Evolutionary conservation across 2,888 invertebrate species (phyloP), one percentile per base, ranked within the genome.

Genomic region (Stenchaetothrips biformis): DNA sequence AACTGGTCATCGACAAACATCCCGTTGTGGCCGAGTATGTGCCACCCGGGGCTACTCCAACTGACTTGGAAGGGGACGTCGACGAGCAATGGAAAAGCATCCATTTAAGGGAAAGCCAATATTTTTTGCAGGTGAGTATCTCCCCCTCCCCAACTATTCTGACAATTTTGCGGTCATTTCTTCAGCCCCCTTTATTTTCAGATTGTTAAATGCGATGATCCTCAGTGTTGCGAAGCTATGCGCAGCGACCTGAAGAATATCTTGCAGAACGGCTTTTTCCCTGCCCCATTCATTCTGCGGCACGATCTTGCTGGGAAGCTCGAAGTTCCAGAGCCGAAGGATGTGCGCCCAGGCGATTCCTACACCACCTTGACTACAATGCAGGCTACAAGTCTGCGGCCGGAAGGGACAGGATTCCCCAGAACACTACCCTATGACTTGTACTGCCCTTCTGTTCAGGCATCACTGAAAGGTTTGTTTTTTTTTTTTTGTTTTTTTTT

Each of bases 1-100:
- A 82, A 48, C 80, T 83, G 11, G 80, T 83, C 0, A 85, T 86
- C 78, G 85, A 86, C 82, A 83, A 82, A 11, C 82, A 83, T 81
- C 78, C 82, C 25, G 82, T 82, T 7, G 78, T 82, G 48, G 80
- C 67, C 47, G 80, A 81, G 78, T 82, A 49, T 48, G 47, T 82
- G 27, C 48, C 48, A 16, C 79, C 77, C 25, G 49, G 67, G 49
- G 78, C 18, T 4, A 78, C 78, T 77, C 49, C 80, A 37, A 11
- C 74, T 62, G 18, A 9, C 18, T 25, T 25, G 21, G 78, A 62
- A 48, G 27, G 53, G 7, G 25, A 16, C 47, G 74, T 78, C 18
- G 11, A n/a, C n/a, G n/a, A n/a, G n/a, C n/a, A 49, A 37, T 81
- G 81, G 81, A 80, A 80, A 48, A 78, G 78, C 78, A 80, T 4